Conservation (phyloP, 2,888 invertebrate genomes). For the Eupithecia pulchellata region DNA sequence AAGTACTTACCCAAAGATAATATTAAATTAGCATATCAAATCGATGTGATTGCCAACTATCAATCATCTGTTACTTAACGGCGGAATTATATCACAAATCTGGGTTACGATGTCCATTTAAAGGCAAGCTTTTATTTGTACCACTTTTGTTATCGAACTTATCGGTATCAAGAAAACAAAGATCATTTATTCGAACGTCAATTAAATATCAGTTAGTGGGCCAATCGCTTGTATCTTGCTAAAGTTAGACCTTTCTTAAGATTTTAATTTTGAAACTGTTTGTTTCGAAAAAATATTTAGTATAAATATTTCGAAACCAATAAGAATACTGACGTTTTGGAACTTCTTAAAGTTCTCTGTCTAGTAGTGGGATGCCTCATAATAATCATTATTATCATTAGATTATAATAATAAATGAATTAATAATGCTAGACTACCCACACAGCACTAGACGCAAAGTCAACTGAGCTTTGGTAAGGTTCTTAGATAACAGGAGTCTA, state of each 20-base stretch:
- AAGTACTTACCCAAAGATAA: constrained; percentile 15
- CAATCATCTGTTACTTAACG: constrained; percentile 43
- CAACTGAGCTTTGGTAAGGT: no score
- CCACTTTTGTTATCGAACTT: constrained; percentile 19
- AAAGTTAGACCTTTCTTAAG: neutral
- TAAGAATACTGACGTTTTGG: no score
- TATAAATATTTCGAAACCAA: no score
- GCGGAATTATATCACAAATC: constrained; percentile 26
- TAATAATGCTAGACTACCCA: no score
- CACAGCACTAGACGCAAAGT: no score
- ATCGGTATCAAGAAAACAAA: neutral
- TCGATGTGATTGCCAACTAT: constrained; percentile 39
- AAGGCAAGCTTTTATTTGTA: constrained; percentile 21
- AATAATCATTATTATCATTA: no score
- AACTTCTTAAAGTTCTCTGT: no score
- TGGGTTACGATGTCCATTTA: constrained; percentile 32
- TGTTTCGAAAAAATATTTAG: no score
- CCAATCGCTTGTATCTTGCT: neutral
- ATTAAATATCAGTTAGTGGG: neutral
- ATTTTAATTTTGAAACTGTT: no score
- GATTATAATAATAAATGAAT: no score
- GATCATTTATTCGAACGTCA: neutral
- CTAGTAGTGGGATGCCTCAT: no score
- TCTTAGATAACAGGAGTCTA: no score
- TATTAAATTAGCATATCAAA: constrained; percentile 41